A percentile compares a stretch with the other conserved stretches of the same genome.
These are phyloP conservation scores for Tetragonula carbonaria DNA, from an alignment of 2,888 invertebrate genomes.

Conservation along the genomic window DNA sequence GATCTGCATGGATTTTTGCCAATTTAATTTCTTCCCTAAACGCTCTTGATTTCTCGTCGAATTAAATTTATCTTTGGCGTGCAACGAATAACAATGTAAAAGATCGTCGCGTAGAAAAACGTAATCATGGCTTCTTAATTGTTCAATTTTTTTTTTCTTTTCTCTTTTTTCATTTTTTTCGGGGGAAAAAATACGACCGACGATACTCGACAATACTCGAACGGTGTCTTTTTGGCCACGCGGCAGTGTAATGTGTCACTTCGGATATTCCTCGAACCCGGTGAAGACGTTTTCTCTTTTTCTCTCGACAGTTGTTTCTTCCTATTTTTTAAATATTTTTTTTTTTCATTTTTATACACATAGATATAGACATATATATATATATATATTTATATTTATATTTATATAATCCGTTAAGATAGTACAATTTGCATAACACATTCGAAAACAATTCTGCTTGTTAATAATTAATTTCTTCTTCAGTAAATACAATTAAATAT, in stretches of 20 bases:
- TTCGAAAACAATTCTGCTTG: not conserved
- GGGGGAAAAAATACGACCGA: slow-evolving; percentile 16
- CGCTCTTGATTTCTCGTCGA: slow-evolving; percentile 19
- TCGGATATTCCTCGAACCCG: slow-evolving; percentile 62
- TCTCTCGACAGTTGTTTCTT: not conserved
- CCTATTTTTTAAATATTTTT: not conserved
- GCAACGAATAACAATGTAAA: slow-evolving; percentile 30
- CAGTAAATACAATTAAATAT: slow-evolving; percentile 2
- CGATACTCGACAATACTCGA: slow-evolving; percentile 50
- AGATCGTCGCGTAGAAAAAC: slow-evolving; percentile 27
- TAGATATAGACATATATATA: not conserved
- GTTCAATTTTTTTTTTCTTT: not conserved
- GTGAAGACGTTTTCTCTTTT: slow-evolving; percentile 53
- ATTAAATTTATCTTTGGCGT: slow-evolving; percentile 43
- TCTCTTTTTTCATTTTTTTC: not conserved
- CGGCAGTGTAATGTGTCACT: slow-evolving; percentile 68
- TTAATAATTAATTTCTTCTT: not conserved
- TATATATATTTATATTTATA: not conserved
- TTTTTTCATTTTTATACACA: not conserved
- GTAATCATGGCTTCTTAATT: slow-evolving; percentile 6
- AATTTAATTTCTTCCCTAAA: not conserved
- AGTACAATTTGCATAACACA: not conserved
- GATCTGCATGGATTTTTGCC: slow-evolving; percentile 1
- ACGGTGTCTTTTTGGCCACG: slow-evolving; percentile 69
- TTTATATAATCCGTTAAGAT: not conserved